Conservation (phyloP, 2,888 invertebrate species). For the Polydrusus pterygomalis region DNA sequence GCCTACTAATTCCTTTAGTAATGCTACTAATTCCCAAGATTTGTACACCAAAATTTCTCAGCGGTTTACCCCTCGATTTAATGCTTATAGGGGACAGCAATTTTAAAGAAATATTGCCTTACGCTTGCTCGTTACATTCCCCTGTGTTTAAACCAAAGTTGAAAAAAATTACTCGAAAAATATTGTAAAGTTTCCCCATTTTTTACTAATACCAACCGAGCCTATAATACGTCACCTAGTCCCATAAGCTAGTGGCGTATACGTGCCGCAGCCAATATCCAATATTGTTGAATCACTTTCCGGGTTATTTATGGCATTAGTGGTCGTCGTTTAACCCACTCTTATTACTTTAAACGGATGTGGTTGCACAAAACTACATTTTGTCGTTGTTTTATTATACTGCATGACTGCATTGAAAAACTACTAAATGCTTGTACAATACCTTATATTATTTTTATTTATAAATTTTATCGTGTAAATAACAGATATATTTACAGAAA, state of each 20-base stretch:
- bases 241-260: conserved; percentile 30
- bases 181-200: conserved; percentile 1
- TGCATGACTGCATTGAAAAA: conserved; percentile 24
- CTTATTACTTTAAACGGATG: conserved; percentile 44
- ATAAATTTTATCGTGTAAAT: too few species aligned
- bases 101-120: too few species aligned
- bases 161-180: background rate
- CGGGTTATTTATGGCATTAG: conserved; percentile 41
- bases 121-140: too few species aligned
- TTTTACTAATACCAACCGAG: background rate
- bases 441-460: too few species aligned
- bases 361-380: conserved; percentile 34
- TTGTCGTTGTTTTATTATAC: conserved; percentile 32
- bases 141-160: background rate
- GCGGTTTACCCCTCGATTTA: too few species aligned
- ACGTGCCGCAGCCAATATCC: conserved; percentile 32
- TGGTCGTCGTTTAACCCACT: conserved; percentile 39
- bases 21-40: too few species aligned
- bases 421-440: conserved; percentile 12
- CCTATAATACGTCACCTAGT: conserved; percentile 21
- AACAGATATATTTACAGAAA: too few species aligned
- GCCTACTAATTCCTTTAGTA: too few species aligned
- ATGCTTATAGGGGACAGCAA: too few species aligned
- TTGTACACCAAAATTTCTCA: too few species aligned
- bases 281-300: conserved; percentile 45